Evolutionary conservation across 2,113 vertebrate genomes (phyloP), one percentile per base, ranked within the genome.

Genomic region (Indicator maculatus): DNA sequence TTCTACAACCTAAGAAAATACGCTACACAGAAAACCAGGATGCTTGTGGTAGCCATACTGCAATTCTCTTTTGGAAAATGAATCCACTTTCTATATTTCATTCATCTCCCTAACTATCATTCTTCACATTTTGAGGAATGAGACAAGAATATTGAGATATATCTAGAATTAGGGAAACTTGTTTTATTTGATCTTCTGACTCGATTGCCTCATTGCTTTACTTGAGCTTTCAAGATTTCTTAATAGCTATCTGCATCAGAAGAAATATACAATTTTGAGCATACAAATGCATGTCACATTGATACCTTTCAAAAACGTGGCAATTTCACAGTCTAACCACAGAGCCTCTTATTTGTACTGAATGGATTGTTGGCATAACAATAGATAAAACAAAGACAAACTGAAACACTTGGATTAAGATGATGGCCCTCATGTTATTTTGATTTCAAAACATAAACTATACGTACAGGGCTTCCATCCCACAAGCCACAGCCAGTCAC

Each of bases 1-100:
- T 97, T 97, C 97, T 97, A 97, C 44, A 96, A 63, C 71, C 86
- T 92, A 27, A 44, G 96, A 96, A 96, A 97, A 97, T 95, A 96
- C 33, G 80, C 86, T 95, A 95, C 75, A 81, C 60, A 96, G 81
- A 90, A 95, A 86, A 78, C 67, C 53, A 90, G 94, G 91, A 92
- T 26, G 67, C 12, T 94, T 90, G 74, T 67, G 31, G 63, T 77
- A 96, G 71, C 77, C 56, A 91, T 50, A 69, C 27, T 83, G 83
- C 30, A 59, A 91, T 36, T 81, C 53, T 78, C 95, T 97, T 95
- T 61, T 58, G 85, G 56, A 74, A 93, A 36, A 36, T 36, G 36
- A 36, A 88, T 47, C 24, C 16, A 65, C 60, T 88, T 96, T 59
- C 73, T 90, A 66, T 24, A 84, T 64, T 86, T 94, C 53, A 74